Percentiles rank a stretch among this genome's conserved stretches.
Evolutionary conservation across 1,140 invertebrate species (phyloP).

Genomic region (Medauroidea extradentata): DNA sequence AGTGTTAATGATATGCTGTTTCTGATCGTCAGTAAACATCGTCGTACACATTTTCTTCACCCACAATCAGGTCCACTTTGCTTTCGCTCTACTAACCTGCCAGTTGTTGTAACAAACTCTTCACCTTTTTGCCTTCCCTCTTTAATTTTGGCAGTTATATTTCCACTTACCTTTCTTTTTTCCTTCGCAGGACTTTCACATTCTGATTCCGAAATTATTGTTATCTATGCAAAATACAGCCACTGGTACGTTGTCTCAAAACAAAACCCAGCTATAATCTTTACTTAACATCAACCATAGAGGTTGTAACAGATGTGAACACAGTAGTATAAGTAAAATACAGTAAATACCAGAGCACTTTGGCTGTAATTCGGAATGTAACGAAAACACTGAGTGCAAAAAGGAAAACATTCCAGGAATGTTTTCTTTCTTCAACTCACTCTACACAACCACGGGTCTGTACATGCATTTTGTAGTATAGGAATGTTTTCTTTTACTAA

Average conservation of each 20-base stretch:
- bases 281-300: neutral
- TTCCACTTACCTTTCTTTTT: neutral
- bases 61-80: neutral
- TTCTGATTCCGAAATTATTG: neutral
- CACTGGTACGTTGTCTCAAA: neutral
- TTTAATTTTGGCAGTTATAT: neutral
- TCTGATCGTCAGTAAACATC: neutral
- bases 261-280: neutral
- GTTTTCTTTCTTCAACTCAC: neutral
- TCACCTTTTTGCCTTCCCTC: neutral
- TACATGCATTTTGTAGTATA: neutral
- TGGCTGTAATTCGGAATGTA: neutral
- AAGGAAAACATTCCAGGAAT: slow-evolving; percentile 4
- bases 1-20: neutral
- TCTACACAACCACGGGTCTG: neutral
- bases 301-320: neutral
- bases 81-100: neutral
- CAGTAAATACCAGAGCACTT: neutral
- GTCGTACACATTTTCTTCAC: neutral
- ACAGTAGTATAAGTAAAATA: neutral
- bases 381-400: neutral
- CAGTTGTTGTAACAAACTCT: neutral
- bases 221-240: neutral
- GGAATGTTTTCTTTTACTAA: neutral
- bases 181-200: neutral